Evolutionary conservation across 2,797 vertebrate genomes (phyloP).

Genomic region (Pantherophis vulpinus): DNA sequence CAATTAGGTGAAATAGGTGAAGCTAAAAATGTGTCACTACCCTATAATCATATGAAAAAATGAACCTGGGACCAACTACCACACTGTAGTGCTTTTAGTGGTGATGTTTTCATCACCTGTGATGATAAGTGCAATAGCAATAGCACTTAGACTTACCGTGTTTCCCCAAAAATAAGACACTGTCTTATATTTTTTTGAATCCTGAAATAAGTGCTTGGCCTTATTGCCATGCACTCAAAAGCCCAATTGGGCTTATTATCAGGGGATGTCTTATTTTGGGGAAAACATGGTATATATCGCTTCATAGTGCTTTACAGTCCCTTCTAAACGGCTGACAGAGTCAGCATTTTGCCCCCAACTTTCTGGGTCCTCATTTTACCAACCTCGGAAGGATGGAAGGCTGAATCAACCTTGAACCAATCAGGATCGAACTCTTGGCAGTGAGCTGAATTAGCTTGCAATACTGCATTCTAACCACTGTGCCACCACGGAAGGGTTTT

Average conservation of each 20-base stretch:
- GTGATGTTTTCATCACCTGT: background rate
- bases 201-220: too few species aligned
- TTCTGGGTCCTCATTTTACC: background rate
- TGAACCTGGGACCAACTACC: background rate
- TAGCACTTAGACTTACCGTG: background rate
- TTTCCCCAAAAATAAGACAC: too few species aligned
- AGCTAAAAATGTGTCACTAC: background rate
- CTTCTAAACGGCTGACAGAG: background rate
- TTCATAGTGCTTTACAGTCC: background rate
- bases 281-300: background rate
- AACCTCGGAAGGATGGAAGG: background rate
- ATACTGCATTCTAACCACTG: background rate
- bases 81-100: background rate
- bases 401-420: background rate
- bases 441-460: background rate
- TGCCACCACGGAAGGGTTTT: background rate
- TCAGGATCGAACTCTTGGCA: background rate
- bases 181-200: too few species aligned
- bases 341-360: background rate
- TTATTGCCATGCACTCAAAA: too few species aligned
- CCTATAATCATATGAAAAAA: background rate
- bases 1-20: background rate
- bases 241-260: too few species aligned
- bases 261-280: too few species aligned
- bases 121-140: background rate